Evolutionary conservation across 2,888 invertebrate genomes (phyloP), one percentile per base, ranked within the genome.

Genomic region (Zygogramma bicolorata): DNA sequence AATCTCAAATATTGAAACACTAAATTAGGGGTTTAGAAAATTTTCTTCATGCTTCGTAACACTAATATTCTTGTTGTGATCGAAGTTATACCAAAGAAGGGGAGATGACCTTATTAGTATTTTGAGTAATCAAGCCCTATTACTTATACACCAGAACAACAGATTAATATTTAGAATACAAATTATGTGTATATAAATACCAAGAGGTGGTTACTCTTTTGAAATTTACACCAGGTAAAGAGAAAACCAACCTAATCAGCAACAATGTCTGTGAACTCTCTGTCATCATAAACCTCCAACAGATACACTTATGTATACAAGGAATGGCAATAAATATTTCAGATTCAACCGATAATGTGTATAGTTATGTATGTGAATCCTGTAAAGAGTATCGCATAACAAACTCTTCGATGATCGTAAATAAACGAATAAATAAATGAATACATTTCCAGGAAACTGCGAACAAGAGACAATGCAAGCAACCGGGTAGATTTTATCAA

Each of bases 351-450:
- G 63, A 73, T 69, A 69, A 73, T 68, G 62, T 58, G 65, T 34
- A 71, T 63, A 63, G 71, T 67, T 67, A 73, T 70, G 68, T 63
- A 71, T 71, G 73, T 53, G 72, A 75, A 73, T 73, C 63, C 70
- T 53, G 58, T 68, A 74, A 65, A 74, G 70, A 70, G 67, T 65
- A 70, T 74, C 71, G 73, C 69, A 71, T 72, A 74, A 72, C 68
- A 70, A 76, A 70, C 68, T 70, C 15, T 49, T 59, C 60, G 62
- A 62, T 70, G 72, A 68, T 76, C 70, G 34, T 73, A 69, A 69
- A 74, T 74, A 71, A 70, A 74, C 67, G 65, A 71, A 74, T 71
- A 73, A 73, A 76, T 73, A 74, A 70, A 71, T 71, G 72, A 76
- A 74, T 71, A 68, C 65, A 59, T 75, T 71, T 73, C 74, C 73